phyloP scores from a whole-genome alignment of 2,113 vertebrate genomes.

The Mormoops blainvillei region DNA sequence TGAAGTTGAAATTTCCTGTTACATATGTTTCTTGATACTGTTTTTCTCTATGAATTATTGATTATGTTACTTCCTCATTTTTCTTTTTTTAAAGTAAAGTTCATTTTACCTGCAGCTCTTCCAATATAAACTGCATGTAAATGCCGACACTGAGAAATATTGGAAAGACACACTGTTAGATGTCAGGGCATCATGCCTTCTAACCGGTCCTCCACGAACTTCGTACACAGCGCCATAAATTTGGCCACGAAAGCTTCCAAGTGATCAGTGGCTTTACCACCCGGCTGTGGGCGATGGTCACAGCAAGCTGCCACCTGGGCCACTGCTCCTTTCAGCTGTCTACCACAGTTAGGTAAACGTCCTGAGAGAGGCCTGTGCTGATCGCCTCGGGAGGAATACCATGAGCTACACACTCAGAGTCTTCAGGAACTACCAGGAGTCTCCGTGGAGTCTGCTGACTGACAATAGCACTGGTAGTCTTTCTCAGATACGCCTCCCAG shows the following conservation, averaged over 20 bases:
- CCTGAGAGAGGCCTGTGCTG: slow-evolving; percentile 89
- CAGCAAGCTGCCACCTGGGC: slow-evolving; percentile 93
- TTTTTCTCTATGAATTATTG: slow-evolving; percentile 4
- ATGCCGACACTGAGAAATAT: background rate
- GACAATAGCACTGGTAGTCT: slow-evolving; percentile 93
- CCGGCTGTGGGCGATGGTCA: slow-evolving; percentile 93
- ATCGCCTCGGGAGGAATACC: background rate
- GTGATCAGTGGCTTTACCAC: slow-evolving; percentile 96
- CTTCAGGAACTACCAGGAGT: slow-evolving; percentile 40
- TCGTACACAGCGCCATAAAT: slow-evolving; percentile 98
- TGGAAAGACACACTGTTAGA: background rate
- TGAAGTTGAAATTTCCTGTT: background rate
- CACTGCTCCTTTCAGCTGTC: slow-evolving; percentile 95
- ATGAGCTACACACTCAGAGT: background rate
- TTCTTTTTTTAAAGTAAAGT: background rate
- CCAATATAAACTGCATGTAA: background rate
- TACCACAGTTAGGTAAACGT: slow-evolving; percentile 93
- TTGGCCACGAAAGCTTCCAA: slow-evolving; percentile 96
- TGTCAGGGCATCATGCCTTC: slow-evolving; percentile 93
- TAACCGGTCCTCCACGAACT: slow-evolving; percentile 97
- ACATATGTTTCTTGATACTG: background rate
- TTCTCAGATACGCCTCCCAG: slow-evolving; percentile 95
- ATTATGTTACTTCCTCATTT: background rate
- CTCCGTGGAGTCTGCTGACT: slow-evolving; percentile 94
- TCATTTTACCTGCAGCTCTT: slow-evolving; percentile 11